phyloP scores from a whole-genome alignment of 2,888 invertebrate species.

The Germaria angustata region DNA sequence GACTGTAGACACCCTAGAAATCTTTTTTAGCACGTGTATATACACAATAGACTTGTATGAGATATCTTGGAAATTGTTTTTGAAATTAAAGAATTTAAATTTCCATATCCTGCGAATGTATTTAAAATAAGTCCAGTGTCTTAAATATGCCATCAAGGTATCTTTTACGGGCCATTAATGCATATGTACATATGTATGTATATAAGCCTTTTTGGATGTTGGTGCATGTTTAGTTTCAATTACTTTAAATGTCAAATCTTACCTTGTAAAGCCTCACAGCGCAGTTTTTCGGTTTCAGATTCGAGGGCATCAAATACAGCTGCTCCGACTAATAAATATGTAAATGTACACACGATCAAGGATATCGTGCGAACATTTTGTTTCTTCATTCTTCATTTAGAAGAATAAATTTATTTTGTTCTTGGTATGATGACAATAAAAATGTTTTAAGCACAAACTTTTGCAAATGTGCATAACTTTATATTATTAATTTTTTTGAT shows the following conservation, averaged over 20 bases:
- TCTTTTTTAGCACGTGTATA: too few species aligned
- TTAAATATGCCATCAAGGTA: too few species aligned
- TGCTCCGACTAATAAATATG: slow-evolving; percentile 98
- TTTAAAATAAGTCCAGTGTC: too few species aligned
- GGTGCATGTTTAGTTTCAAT: too few species aligned
- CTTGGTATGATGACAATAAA: slow-evolving; percentile 63
- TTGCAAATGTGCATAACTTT: slow-evolving; percentile 54
- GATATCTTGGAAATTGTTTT: too few species aligned
- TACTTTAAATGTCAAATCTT: slow-evolving; percentile 69
- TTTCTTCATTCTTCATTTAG: slow-evolving; percentile 96
- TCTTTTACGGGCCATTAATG: too few species aligned
- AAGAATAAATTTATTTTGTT: slow-evolving; percentile 75
- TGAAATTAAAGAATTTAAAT: too few species aligned
- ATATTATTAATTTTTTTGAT: slow-evolving; percentile 18
- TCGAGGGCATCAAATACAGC: slow-evolving; percentile 99
- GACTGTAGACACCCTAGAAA: too few species aligned
- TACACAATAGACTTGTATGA: too few species aligned
- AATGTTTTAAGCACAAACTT: slow-evolving; percentile 61
- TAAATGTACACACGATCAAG: slow-evolving; percentile 99
- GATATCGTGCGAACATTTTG: slow-evolving; percentile 99
- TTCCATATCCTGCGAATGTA: too few species aligned
- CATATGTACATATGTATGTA: background rate
- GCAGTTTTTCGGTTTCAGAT: slow-evolving; percentile 95
- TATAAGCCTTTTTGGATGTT: too few species aligned
- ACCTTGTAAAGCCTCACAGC: slow-evolving; percentile 94